Conservation (phyloP, 2,888 invertebrate genomes). For the Electrophaes corylata region DNA sequence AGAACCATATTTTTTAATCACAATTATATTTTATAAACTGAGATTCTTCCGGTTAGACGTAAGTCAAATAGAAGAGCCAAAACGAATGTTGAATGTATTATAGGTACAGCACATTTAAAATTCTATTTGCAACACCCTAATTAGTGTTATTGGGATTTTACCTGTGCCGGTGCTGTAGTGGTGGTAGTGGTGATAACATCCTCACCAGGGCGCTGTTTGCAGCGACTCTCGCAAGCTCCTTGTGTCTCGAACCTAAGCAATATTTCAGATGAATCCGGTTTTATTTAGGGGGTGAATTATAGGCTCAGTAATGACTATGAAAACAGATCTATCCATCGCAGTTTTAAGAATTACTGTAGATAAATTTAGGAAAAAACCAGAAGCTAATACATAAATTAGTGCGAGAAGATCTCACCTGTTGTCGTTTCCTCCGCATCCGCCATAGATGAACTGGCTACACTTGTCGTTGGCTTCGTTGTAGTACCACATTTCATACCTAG, state of each 20-base stretch:
- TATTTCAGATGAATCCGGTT: background rate
- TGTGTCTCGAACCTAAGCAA: slow-evolving; percentile 84
- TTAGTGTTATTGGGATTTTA: slow-evolving; percentile 9
- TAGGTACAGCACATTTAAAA: too few relatives aligned
- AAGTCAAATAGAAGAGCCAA: background rate
- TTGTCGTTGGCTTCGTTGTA: slow-evolving; percentile 86
- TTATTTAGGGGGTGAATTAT: too few relatives aligned
- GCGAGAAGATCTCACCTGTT: slow-evolving; percentile 87
- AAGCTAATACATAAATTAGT: background rate
- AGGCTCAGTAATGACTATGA: too few relatives aligned
- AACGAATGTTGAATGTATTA: too few relatives aligned
- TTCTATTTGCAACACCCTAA: too few relatives aligned
- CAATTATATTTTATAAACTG: too few relatives aligned
- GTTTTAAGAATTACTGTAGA: too few relatives aligned
- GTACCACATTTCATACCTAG: slow-evolving; percentile 90
- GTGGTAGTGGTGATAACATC: slow-evolving; percentile 40
- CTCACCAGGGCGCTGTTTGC: slow-evolving; percentile 54
- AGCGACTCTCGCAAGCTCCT: slow-evolving; percentile 84
- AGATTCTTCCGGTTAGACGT: background rate
- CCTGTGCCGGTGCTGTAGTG: slow-evolving; percentile 26
- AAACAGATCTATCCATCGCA: too few relatives aligned
- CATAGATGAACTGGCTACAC: slow-evolving; percentile 93
- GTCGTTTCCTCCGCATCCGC: slow-evolving; percentile 96
- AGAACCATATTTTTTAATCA: too few relatives aligned
- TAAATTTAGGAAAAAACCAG: too few relatives aligned